These are phyloP conservation scores for Schizaphis graminum DNA, from an alignment of 2,888 invertebrate genomes.

Conservation along the genomic window DNA sequence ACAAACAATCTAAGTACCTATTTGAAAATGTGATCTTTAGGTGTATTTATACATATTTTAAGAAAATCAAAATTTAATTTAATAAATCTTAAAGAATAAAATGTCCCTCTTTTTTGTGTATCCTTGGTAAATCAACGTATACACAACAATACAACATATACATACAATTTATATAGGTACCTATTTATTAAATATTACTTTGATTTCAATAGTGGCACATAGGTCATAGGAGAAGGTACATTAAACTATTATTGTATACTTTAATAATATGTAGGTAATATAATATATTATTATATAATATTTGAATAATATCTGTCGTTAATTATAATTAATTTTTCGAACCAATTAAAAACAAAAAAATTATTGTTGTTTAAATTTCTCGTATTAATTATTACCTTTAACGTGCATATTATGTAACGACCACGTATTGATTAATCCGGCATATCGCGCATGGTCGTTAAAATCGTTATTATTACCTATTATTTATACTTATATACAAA, in stretches of 20 bases:
- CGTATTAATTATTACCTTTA: conserved; percentile 6
- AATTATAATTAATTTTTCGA: conserved; percentile 19
- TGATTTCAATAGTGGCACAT: too few relatives aligned
- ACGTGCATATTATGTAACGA: background rate
- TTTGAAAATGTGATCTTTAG: too few relatives aligned
- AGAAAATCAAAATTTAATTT: too few relatives aligned
- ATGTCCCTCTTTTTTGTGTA: too few relatives aligned
- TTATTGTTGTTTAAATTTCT: background rate
- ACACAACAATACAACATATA: too few relatives aligned
- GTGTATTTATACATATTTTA: too few relatives aligned
- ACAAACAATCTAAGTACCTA: too few relatives aligned
- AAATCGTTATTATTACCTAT: conserved; percentile 4
- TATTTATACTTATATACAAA: background rate
- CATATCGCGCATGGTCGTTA: background rate
- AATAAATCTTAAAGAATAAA: too few relatives aligned
- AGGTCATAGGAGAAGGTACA: background rate
- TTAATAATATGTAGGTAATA: background rate
- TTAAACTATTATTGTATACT: background rate
- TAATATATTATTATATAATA: background rate
- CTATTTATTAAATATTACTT: too few relatives aligned
- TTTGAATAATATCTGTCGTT: background rate
- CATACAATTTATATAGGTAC: too few relatives aligned
- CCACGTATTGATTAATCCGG: background rate
- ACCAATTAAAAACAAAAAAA: conserved; percentile 32
- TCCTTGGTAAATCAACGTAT: too few relatives aligned